Base-by-base conservation (phyloP, 2,888 invertebrate species). In the Chloroclysta siterata region DNA sequence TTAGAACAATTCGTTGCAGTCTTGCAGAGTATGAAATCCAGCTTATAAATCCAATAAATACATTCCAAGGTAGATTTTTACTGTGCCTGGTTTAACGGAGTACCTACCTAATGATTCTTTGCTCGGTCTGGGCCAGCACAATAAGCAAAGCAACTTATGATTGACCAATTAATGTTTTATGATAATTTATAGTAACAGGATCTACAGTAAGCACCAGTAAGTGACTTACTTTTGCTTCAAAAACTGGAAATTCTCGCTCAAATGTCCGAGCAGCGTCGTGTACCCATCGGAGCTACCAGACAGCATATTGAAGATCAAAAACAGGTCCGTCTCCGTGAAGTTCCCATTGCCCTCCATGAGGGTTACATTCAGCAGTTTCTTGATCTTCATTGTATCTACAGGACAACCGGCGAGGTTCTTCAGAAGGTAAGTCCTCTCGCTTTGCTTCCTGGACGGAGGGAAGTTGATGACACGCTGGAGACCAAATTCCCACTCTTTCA, bases 401-500 rank as follows among this genome's bases (percentile, higher is more conserved):
- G 97, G 96, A 82, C 97, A 97, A 0, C 97, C 96, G 0, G 97
- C 96, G 2, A 97, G 85, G 0, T 96, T 96, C 84, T 97, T 97
- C 53, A 97, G 83, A 2, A 97, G 91, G 82, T 96, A 97, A 0
- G 96, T 96, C 71, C 97, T 89, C 81, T 97, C 97, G 70, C 95
- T 96, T 75, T 95, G 95, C 72, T 95, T 95, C 53, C 97, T 93
- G 0, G 94, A 94, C 0, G 94, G 87, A 0, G 97, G 96, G 85
- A 97, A 97, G 76, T 96, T 94, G 54, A 96, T 95, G 0, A 97
- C 95, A 10, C 97, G 93, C 69, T 97, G 94, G 0, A 97, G 90
- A 41, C 97, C 97, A 73, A 97, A 97, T 69, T 97, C 95, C 97
- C 97, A 97, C 82, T 97, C 97, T 50, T 96, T 95, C 72, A 94